Conservation (phyloP, 2,888 invertebrate genomes). For the Hemaris fuciformis region DNA sequence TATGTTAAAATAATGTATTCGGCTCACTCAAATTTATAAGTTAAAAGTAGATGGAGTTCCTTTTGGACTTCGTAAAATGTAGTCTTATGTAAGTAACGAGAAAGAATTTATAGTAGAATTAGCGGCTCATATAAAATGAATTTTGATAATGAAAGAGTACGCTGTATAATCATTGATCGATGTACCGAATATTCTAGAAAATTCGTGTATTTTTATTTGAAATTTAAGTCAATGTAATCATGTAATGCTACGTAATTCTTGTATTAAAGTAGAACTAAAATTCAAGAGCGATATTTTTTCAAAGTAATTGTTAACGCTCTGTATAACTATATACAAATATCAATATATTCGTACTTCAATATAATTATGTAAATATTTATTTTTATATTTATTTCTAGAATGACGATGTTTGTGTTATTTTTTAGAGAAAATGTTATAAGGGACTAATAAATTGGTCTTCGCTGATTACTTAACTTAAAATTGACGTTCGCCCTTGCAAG, state of each 20-base stretch:
- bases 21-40: conserved; percentile 62
- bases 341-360: background rate
- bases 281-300: background rate
- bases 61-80: conserved; percentile 63
- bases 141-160: conserved; percentile 3
- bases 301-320: background rate
- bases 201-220: background rate
- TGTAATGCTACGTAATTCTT: background rate
- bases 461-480: too few relatives aligned
- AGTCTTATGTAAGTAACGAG: conserved; percentile 57
- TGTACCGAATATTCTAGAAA: background rate
- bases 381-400: background rate
- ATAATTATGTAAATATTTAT: conserved; percentile 1
- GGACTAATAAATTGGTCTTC: background rate
- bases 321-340: background rate
- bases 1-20: conserved; percentile 63
- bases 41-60: conserved; percentile 55
- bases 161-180: background rate
- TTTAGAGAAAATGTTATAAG: background rate
- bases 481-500: too few relatives aligned
- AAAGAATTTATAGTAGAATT: conserved; percentile 72
- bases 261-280: background rate
- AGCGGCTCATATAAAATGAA: conserved; percentile 17
- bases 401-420: background rate
- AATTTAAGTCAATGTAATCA: background rate